Conservation (phyloP, 2,113 vertebrate genomes). For the Chionis minor region DNA sequence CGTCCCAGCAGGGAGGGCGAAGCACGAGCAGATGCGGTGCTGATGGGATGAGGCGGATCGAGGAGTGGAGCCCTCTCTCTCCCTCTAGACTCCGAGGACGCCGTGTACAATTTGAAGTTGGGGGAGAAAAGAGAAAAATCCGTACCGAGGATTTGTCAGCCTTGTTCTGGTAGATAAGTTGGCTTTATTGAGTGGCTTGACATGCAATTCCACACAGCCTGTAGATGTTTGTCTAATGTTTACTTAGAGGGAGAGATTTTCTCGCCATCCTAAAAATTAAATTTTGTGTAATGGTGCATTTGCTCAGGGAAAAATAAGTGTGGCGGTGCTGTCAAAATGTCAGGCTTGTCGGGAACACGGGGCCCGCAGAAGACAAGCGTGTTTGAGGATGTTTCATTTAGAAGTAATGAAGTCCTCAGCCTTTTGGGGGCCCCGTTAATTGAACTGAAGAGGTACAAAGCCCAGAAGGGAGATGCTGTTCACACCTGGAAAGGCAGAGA, state of each 20-base stretch:
- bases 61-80: neutral
- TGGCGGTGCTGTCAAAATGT: neutral
- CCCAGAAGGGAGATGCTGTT: neutral
- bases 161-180: neutral
- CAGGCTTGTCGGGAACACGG: neutral
- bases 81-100: neutral
- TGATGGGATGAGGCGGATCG: neutral
- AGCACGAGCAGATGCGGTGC: neutral
- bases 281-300: neutral
- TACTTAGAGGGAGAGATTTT: neutral
- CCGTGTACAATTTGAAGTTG: neutral
- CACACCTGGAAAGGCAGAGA: neutral
- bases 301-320: neutral
- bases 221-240: neutral
- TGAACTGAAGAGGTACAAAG: neutral
- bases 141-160: neutral
- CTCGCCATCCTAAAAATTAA: neutral
- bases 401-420: neutral
- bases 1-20: neutral
- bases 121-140: neutral
- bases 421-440: neutral
- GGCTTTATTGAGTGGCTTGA: neutral
- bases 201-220: neutral
- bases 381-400: neutral
- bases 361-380: neutral